Evolutionary conservation across 2,888 invertebrate species (phyloP).

Genomic region (Gymnocheta viridis): DNA sequence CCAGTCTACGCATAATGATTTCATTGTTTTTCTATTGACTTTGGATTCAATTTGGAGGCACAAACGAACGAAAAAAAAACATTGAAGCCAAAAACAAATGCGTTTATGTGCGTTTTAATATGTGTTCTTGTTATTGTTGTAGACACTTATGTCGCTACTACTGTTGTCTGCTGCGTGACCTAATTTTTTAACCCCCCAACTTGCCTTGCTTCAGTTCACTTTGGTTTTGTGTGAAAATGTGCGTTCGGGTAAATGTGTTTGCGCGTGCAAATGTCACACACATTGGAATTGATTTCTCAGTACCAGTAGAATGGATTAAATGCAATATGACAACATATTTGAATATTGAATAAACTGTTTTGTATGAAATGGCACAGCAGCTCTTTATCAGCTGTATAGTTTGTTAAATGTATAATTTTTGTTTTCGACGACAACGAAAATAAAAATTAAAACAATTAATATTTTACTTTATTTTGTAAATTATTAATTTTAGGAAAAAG

Average conservation of each 20-base stretch:
- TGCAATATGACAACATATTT: conserved; percentile 16
- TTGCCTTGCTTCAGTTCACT: conserved; percentile 70
- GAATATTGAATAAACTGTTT: background rate
- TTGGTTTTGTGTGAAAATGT: conserved; percentile 37
- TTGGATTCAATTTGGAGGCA: conserved; percentile 47
- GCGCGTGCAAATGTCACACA: conserved; percentile 14
- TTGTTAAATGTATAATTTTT: no score
- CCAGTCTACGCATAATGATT: conserved; percentile 61
- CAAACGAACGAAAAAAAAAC: background rate
- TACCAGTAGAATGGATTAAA: background rate
- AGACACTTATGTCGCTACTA: conserved; percentile 14
- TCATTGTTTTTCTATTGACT: conserved; percentile 55
- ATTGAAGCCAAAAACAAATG: conserved; percentile 31
- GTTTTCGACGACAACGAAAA: no score
- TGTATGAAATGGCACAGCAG: background rate
- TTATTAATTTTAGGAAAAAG: no score
- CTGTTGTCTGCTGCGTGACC: conserved; percentile 66
- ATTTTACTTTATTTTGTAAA: no score
- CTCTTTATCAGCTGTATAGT: background rate
- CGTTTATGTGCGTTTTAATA: conserved; percentile 17
- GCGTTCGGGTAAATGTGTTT: background rate
- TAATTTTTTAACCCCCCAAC: conserved; percentile 70
- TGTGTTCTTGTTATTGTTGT: background rate
- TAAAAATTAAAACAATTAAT: no score
- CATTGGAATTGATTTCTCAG: background rate